Percentiles rank a stretch among this genome's conserved stretches.
phyloP scores from a whole-genome alignment of 2,113 vertebrate genomes.

The Natator depressus region DNA sequence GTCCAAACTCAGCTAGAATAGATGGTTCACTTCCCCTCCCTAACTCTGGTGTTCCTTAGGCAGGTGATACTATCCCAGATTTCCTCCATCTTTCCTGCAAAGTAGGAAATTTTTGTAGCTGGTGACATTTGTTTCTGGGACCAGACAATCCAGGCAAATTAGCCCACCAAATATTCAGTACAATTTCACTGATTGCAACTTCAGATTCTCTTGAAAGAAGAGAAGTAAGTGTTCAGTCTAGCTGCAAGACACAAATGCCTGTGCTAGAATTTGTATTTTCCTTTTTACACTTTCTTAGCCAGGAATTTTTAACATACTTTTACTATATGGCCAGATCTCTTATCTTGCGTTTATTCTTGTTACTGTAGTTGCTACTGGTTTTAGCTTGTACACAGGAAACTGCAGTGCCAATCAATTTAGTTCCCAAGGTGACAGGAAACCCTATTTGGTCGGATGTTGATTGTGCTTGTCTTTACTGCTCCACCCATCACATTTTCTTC shows the following conservation, averaged over 20 bases:
- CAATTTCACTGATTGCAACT: neutral
- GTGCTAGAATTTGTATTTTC: constrained; percentile 5
- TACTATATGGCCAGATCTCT: constrained; percentile 71
- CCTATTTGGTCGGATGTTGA: constrained; percentile 82
- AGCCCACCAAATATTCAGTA: neutral
- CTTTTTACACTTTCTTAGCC: constrained; percentile 5
- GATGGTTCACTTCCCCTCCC: fast-evolving
- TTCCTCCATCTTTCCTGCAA: neutral
- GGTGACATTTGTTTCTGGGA: neutral
- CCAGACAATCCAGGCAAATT: neutral
- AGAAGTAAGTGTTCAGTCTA: fast-evolving
- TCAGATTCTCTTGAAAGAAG: neutral
- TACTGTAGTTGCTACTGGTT: constrained; percentile 80
- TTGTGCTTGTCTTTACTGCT: constrained; percentile 78
- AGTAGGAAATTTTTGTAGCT: neutral
- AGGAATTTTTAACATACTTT: constrained; percentile 43
- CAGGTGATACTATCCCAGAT: neutral
- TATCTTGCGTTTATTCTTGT: constrained; percentile 82
- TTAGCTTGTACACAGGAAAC: constrained; percentile 85
- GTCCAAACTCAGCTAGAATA: neutral
- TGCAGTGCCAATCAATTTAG: constrained; percentile 79
- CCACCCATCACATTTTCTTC: constrained; percentile 83
- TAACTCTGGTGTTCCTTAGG: neutral
- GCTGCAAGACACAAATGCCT: neutral
- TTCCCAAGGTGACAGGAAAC: constrained; percentile 90